These are phyloP conservation scores for Aix galericulata DNA, from an alignment of 2,113 vertebrate species.

Conservation along the genomic window DNA sequence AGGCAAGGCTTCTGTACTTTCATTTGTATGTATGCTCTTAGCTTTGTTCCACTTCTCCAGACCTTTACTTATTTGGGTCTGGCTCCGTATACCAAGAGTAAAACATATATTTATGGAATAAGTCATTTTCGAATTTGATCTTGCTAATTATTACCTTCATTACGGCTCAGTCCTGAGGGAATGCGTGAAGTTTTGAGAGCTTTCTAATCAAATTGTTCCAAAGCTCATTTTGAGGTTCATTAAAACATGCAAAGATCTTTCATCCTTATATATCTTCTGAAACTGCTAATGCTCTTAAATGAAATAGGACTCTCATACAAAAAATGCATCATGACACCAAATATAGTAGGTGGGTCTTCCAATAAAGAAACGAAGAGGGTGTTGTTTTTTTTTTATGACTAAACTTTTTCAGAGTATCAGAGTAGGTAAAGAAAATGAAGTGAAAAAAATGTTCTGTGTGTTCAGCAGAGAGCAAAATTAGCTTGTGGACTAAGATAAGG, in stretches of 20 bases:
- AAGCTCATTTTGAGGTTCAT: conserved; percentile 56
- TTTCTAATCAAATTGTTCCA: conserved; percentile 66
- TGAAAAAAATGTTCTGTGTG: neutral
- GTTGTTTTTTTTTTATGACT: neutral
- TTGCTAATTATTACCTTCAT: conserved; percentile 67
- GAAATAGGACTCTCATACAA: neutral
- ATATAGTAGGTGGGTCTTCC: neutral
- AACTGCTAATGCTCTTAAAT: conserved; percentile 45
- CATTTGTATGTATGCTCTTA: neutral
- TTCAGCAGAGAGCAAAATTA: neutral
- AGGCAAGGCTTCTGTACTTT: neutral
- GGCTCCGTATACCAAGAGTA: neutral
- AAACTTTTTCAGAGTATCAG: neutral
- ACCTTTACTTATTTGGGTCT: conserved; percentile 22
- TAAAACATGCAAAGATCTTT: conserved; percentile 60
- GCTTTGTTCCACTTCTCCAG: conserved; percentile 10
- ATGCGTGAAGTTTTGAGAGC: neutral
- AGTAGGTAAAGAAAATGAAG: neutral
- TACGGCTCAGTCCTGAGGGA: conserved; percentile 32
- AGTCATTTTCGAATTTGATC: conserved; percentile 51
- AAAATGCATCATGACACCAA: neutral
- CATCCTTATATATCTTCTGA: conserved; percentile 50
- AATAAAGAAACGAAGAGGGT: neutral
- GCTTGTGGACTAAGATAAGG: neutral
- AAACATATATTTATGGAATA: conserved; percentile 52